These are phyloP conservation scores for Neoitamus cyanurus DNA, from an alignment of 2,888 invertebrate species.

Conservation along the genomic window DNA sequence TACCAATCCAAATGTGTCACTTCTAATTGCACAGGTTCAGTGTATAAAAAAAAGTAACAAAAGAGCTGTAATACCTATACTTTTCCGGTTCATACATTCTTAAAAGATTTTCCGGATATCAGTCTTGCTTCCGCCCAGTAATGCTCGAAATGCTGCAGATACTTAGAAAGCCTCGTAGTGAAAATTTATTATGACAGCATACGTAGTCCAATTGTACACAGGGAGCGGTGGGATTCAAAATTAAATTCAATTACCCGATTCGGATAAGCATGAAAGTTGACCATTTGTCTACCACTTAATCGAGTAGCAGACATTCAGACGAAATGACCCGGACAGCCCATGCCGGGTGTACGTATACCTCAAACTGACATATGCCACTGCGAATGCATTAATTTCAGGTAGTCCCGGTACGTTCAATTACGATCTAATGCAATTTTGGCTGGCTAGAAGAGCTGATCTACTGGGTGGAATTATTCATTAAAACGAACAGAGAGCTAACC, in stretches of 20 bases:
- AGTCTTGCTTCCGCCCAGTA: neutral
- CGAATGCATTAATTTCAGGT: conserved; percentile 35
- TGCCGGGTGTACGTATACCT: neutral
- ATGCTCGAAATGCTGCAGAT: neutral
- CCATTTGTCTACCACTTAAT: conserved; percentile 39
- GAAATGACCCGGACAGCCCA: neutral
- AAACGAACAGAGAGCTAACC: neutral
- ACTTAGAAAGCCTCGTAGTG: neutral
- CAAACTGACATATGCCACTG: conserved; percentile 13
- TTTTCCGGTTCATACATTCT: neutral
- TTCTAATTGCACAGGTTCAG: neutral
- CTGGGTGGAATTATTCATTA: neutral
- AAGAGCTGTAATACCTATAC: too few relatives aligned
- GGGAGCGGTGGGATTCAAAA: neutral
- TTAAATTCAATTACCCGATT: conserved; percentile 22
- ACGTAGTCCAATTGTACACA: neutral
- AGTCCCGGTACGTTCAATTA: neutral
- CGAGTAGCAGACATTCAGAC: conserved; percentile 14
- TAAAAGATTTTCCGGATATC: neutral
- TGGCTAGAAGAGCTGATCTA: neutral
- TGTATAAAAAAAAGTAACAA: neutral
- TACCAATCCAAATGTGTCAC: neutral
- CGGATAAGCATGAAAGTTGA: conserved; percentile 30
- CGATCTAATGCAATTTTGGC: neutral
- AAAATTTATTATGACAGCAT: neutral